Evolutionary conservation across 2,797 vertebrate species (phyloP).

Genomic region (Gephyroberyx darwinii): DNA sequence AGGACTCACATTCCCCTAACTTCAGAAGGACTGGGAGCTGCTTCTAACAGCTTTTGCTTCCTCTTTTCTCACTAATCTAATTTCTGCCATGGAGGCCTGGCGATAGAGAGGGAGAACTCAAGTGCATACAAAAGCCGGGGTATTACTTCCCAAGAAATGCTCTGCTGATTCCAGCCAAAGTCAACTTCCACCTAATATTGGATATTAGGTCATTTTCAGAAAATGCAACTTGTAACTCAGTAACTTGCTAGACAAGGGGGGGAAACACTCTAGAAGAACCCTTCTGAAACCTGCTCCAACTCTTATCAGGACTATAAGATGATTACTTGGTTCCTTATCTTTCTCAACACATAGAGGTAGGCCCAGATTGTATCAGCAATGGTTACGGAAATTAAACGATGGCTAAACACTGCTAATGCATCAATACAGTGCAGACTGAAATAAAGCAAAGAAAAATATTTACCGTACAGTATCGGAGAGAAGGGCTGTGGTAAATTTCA

Average conservation of each 20-base stretch:
- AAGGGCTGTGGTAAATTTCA: constrained; percentile 59
- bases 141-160: constrained; percentile 54
- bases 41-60: constrained; percentile 47
- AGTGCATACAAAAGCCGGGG: constrained; percentile 50
- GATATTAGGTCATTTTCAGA: constrained; percentile 67
- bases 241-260: constrained; percentile 48
- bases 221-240: constrained; percentile 55
- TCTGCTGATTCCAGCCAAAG: constrained; percentile 69
- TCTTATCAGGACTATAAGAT: constrained; percentile 69
- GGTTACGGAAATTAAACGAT: constrained; percentile 78
- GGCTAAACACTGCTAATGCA: constrained; percentile 61
- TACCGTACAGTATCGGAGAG: constrained; percentile 69
- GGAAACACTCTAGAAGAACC: constrained; percentile 57
- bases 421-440: constrained; percentile 53
- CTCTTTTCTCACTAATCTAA: constrained; percentile 51
- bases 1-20: constrained; percentile 26
- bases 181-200: constrained; percentile 75
- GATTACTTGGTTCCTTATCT: constrained; percentile 80
- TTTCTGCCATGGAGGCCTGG: constrained; percentile 43
- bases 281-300: constrained; percentile 53
- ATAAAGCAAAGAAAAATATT: constrained; percentile 78
- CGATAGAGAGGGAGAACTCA: constrained; percentile 25
- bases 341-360: constrained; percentile 72
- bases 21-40: constrained; percentile 31
- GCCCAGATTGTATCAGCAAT: constrained; percentile 75